Percentiles rank a stretch among this genome's conserved stretches.
phyloP scores from a whole-genome alignment of 2,113 vertebrate species.

The Trogon surrucura region DNA sequence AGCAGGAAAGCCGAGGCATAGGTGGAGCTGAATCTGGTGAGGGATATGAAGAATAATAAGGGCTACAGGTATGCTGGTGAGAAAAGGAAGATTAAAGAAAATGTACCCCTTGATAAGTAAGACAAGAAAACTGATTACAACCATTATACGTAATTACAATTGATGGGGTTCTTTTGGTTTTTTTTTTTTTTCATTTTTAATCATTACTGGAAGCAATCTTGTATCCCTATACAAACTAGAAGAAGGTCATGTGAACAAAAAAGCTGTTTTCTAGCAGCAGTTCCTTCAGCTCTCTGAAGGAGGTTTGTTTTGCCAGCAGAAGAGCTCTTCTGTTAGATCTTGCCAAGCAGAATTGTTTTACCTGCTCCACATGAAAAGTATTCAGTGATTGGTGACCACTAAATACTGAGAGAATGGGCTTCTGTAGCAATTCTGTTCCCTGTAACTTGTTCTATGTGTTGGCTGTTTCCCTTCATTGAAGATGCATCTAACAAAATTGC shows the following conservation, averaged over 20 bases:
- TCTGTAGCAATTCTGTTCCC: neutral
- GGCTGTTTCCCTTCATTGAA: neutral
- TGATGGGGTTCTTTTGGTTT: no score
- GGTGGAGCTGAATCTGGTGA: neutral
- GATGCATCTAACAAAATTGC: neutral
- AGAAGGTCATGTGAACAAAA: neutral
- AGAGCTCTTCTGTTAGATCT: neutral
- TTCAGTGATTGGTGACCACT: neutral
- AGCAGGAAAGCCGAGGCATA: neutral
- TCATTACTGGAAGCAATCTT: neutral
- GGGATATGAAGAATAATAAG: neutral
- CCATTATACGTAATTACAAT: no score
- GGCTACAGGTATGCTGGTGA: neutral
- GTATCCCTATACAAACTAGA: neutral
- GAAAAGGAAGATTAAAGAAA: neutral
- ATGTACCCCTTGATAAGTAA: neutral
- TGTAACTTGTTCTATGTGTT: neutral
- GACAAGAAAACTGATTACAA: neutral
- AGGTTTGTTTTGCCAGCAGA: neutral
- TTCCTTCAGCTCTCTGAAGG: neutral
- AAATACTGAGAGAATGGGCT: neutral
- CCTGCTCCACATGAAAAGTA: neutral
- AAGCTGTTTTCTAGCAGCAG: neutral
- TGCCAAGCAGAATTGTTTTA: neutral
- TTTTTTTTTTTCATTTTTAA: neutral